A percentile compares a stretch with the other conserved stretches of the same genome.
Evolutionary conservation across 2,797 vertebrate species (phyloP).

Genomic region (Eremophila alpestris): DNA sequence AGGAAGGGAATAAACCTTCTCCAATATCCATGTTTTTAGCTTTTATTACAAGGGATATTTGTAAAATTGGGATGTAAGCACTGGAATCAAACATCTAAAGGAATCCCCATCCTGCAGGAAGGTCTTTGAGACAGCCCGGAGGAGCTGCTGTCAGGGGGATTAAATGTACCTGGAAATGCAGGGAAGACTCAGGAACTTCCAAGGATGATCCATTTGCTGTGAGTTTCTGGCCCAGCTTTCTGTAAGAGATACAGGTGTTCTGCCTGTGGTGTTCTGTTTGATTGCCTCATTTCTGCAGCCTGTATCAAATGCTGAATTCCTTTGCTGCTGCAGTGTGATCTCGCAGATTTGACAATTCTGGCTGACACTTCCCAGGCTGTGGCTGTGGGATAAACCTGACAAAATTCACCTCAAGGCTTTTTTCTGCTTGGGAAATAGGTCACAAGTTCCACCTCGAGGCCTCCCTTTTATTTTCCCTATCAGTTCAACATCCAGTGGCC

Average conservation of each 20-base stretch:
- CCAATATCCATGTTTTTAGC: neutral
- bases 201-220: neutral
- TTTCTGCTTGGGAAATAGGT: conserved; percentile 16
- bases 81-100: neutral
- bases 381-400: neutral
- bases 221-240: neutral
- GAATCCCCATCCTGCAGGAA: neutral
- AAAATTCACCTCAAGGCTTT: neutral
- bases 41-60: neutral
- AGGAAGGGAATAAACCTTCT: neutral
- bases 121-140: neutral
- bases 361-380: neutral
- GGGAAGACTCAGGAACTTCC: neutral
- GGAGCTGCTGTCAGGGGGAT: neutral
- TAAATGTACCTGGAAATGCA: neutral
- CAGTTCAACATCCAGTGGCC: neutral
- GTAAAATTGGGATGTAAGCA: neutral
- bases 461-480: conserved; percentile 40
- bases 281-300: neutral
- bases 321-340: neutral
- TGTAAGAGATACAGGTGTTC: neutral
- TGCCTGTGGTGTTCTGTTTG: neutral
- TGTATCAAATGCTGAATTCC: neutral
- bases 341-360: neutral
- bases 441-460: neutral